Base-by-base conservation (phyloP, 64 coral and sea anemone genomes). In the Stylophora pistillata region DNA sequence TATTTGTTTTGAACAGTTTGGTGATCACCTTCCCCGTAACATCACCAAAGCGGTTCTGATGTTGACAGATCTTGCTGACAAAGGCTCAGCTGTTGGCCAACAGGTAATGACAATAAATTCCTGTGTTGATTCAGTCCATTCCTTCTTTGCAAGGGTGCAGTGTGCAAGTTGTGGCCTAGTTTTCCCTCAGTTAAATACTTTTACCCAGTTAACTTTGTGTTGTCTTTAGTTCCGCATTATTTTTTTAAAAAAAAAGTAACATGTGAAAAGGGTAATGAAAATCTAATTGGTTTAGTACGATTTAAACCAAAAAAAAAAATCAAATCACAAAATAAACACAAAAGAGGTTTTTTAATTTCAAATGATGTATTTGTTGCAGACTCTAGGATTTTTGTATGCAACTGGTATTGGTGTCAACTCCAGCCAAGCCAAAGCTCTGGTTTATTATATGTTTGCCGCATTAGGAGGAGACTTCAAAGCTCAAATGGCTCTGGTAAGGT, bases 371-470 rank as follows among this genome's bases (percentile, higher is more conserved):
- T 73, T 16, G 9, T 53, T 74, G 14, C 30, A 98, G 96, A 91
- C 89, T 30, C 75, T 98, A 27, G 93, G 93, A 28, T 98, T 98
- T 75, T 86, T 98, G 71, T 94, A 98, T 78, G 93, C 93, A 9
- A 88, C 96, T 84, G 96, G 96, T 72, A 92, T 98, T 54, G 72
- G 86, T 62, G 93, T 98, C 0, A 98, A 98, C 56, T 98, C 96
- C 12, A 98, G 96, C 74, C 96, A 98, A 33, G 90, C 93, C n/a
- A 98, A 95, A 90, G 96, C 96, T 61, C 76, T 98, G 53, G 96
- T 98, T 20, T 98, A 98, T 74, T 92, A 95, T 47, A 98, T 89
- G 78, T 98, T 98, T 90, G 86, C 87, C 61, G 93, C 90, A 57
- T 47, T 98, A 20, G 96, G 96, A 75, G 93, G 96, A 31, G 90